Evolutionary conservation across 1,140 invertebrate species (phyloP).

Genomic region (Charaxes varanes): DNA sequence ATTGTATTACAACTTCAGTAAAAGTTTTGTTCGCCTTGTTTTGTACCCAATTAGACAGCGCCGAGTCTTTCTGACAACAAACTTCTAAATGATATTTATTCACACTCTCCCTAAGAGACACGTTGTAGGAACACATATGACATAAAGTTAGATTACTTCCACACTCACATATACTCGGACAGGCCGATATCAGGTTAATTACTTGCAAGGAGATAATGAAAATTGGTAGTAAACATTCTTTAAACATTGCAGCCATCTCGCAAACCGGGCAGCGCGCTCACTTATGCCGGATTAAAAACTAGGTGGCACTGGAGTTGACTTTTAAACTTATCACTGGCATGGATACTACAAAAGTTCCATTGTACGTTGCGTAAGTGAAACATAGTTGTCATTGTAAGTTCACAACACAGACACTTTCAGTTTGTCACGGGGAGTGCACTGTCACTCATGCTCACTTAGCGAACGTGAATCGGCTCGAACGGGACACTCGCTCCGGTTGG

Average conservation of each 20-base stretch:
- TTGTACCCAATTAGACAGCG: conserved; percentile 20
- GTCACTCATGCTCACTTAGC: conserved; percentile 37
- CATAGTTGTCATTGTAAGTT: conserved; percentile 44
- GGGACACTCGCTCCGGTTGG: neutral
- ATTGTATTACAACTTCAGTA: conserved; percentile 35
- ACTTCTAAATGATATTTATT: conserved; percentile 31
- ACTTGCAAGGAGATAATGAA: conserved; percentile 47
- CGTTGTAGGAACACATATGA: conserved; percentile 47
- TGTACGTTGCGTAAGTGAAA: conserved; percentile 25
- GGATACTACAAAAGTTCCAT: conserved; percentile 29
- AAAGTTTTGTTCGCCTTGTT: conserved; percentile 47
- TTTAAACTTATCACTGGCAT: conserved; percentile 28
- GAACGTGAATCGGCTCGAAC: conserved; percentile 8
- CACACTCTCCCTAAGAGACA: conserved; percentile 46
- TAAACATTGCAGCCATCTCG: conserved; percentile 51
- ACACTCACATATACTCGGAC: conserved; percentile 40
- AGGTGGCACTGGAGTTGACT: conserved; percentile 36
- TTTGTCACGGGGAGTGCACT: conserved; percentile 22
- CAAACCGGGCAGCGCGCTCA: conserved; percentile 15
- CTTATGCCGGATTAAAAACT: conserved; percentile 59
- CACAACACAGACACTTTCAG: conserved; percentile 47
- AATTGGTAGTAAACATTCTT: conserved; percentile 49
- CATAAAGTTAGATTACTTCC: conserved; percentile 31
- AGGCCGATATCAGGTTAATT: conserved; percentile 37
- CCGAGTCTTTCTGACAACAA: conserved; percentile 38